Percentiles rank a stretch among this genome's conserved stretches.
These are phyloP conservation scores for Nyctibius bracteatus DNA, from an alignment of 2,113 vertebrate species.

Conservation along the genomic window DNA sequence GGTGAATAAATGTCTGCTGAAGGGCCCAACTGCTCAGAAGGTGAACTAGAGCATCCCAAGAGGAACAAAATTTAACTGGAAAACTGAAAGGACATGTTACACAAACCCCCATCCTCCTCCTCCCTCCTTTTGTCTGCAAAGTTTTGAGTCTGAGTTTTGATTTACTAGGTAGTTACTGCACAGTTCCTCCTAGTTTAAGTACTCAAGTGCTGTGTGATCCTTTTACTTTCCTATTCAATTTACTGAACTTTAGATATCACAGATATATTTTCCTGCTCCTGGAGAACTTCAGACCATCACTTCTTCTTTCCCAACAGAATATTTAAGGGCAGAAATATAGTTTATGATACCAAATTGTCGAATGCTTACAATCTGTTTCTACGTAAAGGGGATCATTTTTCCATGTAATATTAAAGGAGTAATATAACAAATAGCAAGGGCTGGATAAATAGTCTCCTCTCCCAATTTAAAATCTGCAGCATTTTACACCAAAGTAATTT, in stretches of 20 bases:
- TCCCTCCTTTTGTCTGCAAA: neutral
- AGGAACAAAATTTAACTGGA: neutral
- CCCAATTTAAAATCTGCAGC: slow-evolving; percentile 18
- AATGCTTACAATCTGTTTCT: neutral
- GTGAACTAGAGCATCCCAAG: neutral
- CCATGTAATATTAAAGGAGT: neutral
- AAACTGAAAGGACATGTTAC: neutral
- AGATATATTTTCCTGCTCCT: neutral
- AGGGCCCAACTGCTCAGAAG: neutral
- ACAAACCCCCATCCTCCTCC: neutral
- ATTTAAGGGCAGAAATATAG: neutral
- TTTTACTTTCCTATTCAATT: neutral
- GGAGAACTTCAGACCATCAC: neutral
- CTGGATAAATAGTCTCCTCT: neutral
- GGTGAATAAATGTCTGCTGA: neutral
- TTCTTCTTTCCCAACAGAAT: neutral
- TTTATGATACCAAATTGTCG: neutral
- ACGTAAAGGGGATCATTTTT: neutral
- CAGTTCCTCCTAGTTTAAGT: neutral
- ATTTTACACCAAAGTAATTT: slow-evolving; percentile 44
- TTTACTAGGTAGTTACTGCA: neutral
- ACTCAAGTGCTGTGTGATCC: neutral
- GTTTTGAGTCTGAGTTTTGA: neutral
- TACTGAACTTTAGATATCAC: neutral
- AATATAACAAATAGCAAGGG: neutral